Base-by-base conservation (phyloP, 2,888 invertebrate species). In the Tubulanus polymorphus region DNA sequence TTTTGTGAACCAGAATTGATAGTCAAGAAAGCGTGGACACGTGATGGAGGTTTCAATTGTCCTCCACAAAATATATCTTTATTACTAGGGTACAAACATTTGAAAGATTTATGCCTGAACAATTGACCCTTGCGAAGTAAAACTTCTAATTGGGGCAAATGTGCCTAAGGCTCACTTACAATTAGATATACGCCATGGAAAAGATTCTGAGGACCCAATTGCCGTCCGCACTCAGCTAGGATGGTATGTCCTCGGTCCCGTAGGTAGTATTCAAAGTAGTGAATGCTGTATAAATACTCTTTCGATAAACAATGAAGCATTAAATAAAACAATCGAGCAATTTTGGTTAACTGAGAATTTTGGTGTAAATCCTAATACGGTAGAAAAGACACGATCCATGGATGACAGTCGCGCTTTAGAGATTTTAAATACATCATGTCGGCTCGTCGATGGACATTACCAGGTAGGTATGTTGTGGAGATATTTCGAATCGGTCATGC, bases 381-480 rank as follows among this genome's bases (percentile, higher is more conserved):
- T 5, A 5, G 27, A 47, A 6, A 25, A 25, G 3, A 26, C 27
- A 3, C n/a, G n/a, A n/a, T 47, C 27, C n/a, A 47, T n/a, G 15
- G 48, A 47, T 8, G 48, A 47, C 48, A 47, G 48, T 8, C 3
- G 27, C 8, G 6, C 48, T 26, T 3, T 26, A 15, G 23, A 41
- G 15, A 41, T 41, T 20, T 41, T 41, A 15, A 5, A 15, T 18
- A 23, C 18, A 15, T 18, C 48, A n/a, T 26, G 15, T 6, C 5
- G 15, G 6, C 6, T 47, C n/a, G 23, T 47, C 3, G 27, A 47
- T 12, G 48, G 48, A n/a, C 25, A 47, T n/a, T 47, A n/a, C n/a
- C 26, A 47, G 27, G 48, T 47, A 3, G 48, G 10, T 15, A 47
- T 47, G 48, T n/a, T 47, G 23, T 47, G 48, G 48, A 5, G 27